Base-by-base conservation (phyloP, 2,888 invertebrate genomes). In the Microctonus hyperodae region DNA sequence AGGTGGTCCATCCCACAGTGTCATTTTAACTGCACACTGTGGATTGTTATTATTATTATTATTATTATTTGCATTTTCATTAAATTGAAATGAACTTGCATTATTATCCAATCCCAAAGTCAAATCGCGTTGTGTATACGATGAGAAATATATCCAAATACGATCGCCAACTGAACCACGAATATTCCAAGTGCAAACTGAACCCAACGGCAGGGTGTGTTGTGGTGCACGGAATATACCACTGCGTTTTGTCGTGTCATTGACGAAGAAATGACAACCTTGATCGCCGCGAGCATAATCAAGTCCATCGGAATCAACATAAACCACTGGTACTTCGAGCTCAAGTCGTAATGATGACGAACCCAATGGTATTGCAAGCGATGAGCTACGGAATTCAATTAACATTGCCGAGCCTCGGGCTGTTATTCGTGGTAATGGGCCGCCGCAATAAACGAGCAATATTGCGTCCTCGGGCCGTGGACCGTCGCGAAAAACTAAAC, bases 121-220 rank as follows among this genome's bases (percentile, higher is more conserved):
- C 70, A 93, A 85, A 71, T 92, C 92, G 79, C 93, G 89, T 76
- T 94, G 92, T 74, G 91, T 92, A 85, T 93, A 95, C 72, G 93
- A 93, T 72, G 93, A 90, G 82, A 95, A 95, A 84, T 93, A 94
- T 74, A 95, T 87, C 95, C 95, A 95, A 65, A 95, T 90, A 70
- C 92, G 88, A 82, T 94, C 94, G 60, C 90, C 89, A 7, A 90
- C 88, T 72, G 90, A 89, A 31, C 94, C 95, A 80, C 90, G 90
- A 82, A 95, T 93, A 73, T 90, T 91, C 88, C 94, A 95, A 31
- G 91, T 92, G 86, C 95, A 95, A 53, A 93, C 94, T 65, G 94
- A 93, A 80, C 92, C 92, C 1, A 94, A 93, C 20, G 95, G 92
- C 75, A 95, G 86, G 56, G 94, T 92, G 85, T 95, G 95, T 59